phyloP scores from a whole-genome alignment of 2,797 vertebrate species.

The Myotis vivesi region DNA sequence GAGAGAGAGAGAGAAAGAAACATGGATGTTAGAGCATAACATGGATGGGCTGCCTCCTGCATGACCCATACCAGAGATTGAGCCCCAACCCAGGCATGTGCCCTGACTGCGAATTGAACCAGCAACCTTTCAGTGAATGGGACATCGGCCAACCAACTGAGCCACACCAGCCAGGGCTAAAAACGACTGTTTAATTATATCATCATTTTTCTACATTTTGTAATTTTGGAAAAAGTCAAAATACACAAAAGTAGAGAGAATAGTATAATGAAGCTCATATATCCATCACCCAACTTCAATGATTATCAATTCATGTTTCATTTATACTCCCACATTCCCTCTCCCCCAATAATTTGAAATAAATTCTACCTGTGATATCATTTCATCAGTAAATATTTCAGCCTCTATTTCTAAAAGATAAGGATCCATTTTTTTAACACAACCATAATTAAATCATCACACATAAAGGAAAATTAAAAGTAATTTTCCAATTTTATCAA shows the following conservation, averaged over 20 bases:
- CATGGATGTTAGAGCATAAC: not conserved
- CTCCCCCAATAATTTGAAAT: not conserved
- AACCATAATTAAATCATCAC: not conserved
- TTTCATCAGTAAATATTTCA: not conserved
- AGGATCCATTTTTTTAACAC: not conserved
- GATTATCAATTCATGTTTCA: not conserved
- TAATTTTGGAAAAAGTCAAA: not conserved
- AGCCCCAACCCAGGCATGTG: not conserved
- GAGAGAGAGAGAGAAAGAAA: no score
- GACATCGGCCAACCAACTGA: not conserved
- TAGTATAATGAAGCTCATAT: not conserved
- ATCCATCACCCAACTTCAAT: not conserved
- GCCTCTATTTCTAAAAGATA: constrained; percentile 17
- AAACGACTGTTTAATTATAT: not conserved
- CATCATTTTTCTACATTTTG: not conserved
- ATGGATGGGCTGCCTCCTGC: not conserved
- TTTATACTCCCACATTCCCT: not conserved
- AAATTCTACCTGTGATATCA: not conserved
- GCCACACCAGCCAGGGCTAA: not conserved
- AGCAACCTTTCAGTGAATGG: not conserved
- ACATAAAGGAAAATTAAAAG: not conserved
- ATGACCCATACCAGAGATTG: not conserved
- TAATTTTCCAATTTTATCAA: not conserved
- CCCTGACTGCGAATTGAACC: not conserved
- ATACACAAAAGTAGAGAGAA: not conserved